phyloP scores from a whole-genome alignment of 2,888 invertebrate genomes.

The Fissipunctia ypsillon region DNA sequence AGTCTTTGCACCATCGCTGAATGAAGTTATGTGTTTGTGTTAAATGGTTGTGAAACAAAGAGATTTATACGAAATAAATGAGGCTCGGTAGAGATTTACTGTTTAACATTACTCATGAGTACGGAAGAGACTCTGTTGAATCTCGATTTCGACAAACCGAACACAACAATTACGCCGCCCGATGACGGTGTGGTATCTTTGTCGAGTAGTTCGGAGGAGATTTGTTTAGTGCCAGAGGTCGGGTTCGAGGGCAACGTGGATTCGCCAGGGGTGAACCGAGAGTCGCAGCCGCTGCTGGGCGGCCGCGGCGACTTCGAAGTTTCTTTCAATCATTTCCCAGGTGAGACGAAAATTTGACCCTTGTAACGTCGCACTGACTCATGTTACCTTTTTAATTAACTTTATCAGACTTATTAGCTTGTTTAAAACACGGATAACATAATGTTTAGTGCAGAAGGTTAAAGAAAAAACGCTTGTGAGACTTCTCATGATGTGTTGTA shows the following conservation, averaged over 20 bases:
- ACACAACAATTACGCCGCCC: constrained; percentile 84
- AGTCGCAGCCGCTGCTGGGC: constrained; percentile 98
- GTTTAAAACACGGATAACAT: constrained; percentile 53
- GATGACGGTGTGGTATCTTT: constrained; percentile 91
- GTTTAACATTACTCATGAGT: constrained; percentile 90
- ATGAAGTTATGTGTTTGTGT: constrained; percentile 86
- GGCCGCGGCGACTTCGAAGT: constrained; percentile 94
- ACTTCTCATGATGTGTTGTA: constrained; percentile 71
- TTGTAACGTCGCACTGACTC: constrained; percentile 69
- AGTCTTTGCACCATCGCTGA: constrained; percentile 78
- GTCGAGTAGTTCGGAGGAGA: constrained; percentile 92
- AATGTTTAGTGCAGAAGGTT: constrained; percentile 39
- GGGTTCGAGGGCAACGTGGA: constrained; percentile 96
- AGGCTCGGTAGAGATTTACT: constrained; percentile 86
- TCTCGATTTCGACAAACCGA: constrained; percentile 91
- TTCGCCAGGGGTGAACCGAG: constrained; percentile 95
- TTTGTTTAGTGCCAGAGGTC: constrained; percentile 95
- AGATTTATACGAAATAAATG: constrained; percentile 89
- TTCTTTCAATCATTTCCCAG: constrained; percentile 96
- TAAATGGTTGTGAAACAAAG: constrained; percentile 90
- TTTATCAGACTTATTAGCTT: constrained; percentile 64
- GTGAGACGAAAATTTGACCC: constrained; percentile 83
- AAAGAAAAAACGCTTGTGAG: constrained; percentile 71
- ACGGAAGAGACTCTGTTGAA: constrained; percentile 91
- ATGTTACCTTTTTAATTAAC: constrained; percentile 65